These are phyloP conservation scores for Megastigmus dorsalis DNA, from an alignment of 2,888 invertebrate species.

Conservation along the genomic window DNA sequence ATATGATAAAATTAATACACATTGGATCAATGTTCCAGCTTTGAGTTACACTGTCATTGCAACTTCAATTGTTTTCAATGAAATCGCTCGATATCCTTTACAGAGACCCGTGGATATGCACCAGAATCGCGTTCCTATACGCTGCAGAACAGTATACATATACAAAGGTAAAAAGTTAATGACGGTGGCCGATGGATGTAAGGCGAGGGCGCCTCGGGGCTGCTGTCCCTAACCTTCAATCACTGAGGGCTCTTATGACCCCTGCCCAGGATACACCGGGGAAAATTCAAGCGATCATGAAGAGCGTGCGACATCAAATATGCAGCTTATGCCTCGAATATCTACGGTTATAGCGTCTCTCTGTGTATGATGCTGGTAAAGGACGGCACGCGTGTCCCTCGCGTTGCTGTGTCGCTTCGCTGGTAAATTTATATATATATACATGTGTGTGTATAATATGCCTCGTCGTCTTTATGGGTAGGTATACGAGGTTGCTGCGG, in stretches of 20 bases:
- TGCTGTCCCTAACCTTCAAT: slow-evolving; percentile 73
- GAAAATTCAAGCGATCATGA: slow-evolving; percentile 73
- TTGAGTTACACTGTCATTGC: too few relatives aligned
- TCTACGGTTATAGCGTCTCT: slow-evolving; percentile 70
- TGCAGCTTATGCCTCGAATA: slow-evolving; percentile 70
- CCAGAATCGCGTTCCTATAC: too few relatives aligned
- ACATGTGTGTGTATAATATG: not conserved
- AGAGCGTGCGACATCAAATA: slow-evolving; percentile 72
- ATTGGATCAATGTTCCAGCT: too few relatives aligned
- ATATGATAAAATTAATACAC: too few relatives aligned
- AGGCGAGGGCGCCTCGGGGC: slow-evolving; percentile 61
- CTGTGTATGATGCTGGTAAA: slow-evolving; percentile 55
- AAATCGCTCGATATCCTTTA: too few relatives aligned
- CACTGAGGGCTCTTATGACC: slow-evolving; percentile 73
- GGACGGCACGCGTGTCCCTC: slow-evolving; percentile 56
- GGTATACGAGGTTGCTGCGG: too few relatives aligned
- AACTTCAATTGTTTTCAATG: too few relatives aligned
- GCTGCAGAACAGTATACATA: too few relatives aligned
- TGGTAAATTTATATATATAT: not conserved
- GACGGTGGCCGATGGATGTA: slow-evolving; percentile 51
- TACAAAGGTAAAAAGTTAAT: slow-evolving; percentile 74
- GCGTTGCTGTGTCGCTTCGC: slow-evolving; percentile 4
- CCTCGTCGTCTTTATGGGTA: too few relatives aligned
- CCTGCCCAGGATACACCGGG: slow-evolving; percentile 69
- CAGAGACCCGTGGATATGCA: too few relatives aligned